Evolutionary conservation across 2,888 invertebrate genomes (phyloP).

Genomic region (Drosophila conformis): DNA sequence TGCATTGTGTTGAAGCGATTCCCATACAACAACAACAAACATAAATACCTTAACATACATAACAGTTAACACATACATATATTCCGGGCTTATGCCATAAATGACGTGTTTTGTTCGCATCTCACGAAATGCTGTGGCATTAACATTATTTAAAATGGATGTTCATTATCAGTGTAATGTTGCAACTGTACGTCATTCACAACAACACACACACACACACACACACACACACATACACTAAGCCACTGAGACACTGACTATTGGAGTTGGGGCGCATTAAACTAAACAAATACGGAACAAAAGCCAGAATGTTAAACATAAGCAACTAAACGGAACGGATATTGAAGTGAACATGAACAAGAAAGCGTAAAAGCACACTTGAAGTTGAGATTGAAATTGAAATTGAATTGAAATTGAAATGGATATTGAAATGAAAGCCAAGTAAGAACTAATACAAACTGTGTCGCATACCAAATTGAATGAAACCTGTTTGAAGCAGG

Average conservation of each 20-base stretch:
- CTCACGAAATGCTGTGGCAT: background rate
- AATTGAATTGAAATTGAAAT: background rate
- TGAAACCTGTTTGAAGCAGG: slow-evolving; percentile 21
- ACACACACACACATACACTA: slow-evolving; percentile 15
- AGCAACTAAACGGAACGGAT: slow-evolving; percentile 32
- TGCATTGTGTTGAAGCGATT: slow-evolving; percentile 37
- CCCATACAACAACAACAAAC: slow-evolving; percentile 1
- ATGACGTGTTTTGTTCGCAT: background rate
- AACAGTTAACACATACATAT: background rate
- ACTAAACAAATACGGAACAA: slow-evolving; percentile 38
- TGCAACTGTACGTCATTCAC: slow-evolving; percentile 31
- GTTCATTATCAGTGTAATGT: background rate
- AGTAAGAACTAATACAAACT: slow-evolving; percentile 5
- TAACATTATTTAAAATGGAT: background rate
- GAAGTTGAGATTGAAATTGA: slow-evolving; percentile 1
- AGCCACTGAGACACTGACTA: slow-evolving; percentile 24
- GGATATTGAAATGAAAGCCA: slow-evolving; percentile 10
- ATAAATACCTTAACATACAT: background rate
- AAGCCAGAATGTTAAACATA: slow-evolving; percentile 20
- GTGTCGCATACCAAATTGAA: slow-evolving; percentile 4
- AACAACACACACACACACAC: slow-evolving; percentile 1
- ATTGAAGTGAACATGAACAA: slow-evolving; percentile 36
- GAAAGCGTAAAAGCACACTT: slow-evolving; percentile 2
- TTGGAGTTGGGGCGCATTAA: slow-evolving; percentile 84
- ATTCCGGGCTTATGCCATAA: background rate